Base-by-base conservation (phyloP, 2,888 invertebrate genomes). In the Tetrapedia diversipes region DNA sequence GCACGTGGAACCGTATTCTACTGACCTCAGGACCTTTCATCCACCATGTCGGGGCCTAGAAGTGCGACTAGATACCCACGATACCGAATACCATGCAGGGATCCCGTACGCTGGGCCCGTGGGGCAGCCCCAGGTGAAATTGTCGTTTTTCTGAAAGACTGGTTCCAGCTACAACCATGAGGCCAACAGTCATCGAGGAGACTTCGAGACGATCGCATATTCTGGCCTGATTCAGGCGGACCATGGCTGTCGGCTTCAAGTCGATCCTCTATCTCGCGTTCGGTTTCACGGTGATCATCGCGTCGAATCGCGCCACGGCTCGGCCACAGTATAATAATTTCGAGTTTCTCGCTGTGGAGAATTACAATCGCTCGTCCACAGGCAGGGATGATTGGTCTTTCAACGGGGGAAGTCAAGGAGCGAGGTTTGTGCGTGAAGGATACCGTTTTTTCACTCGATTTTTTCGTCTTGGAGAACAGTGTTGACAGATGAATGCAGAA, bases 171-270 rank as follows among this genome's bases (percentile, higher is more conserved):
- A 29, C 47, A 43, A 27, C 39, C 39, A 29, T n/a, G n/a, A 34
- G 78, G 71, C 72, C n/a, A n/a, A n/a, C 84, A 87, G 87, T 87
- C 70, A 81, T 64, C 76, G 65, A 70, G 60, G 54, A 79, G 79
- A 63, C 78, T 78, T 70, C 85, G 78, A 78, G 71, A 70, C 78
- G 84, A 27, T 67, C 80, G 68, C 61, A 74, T 32, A 72, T 80
- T 70, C 71, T 67, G 64, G 53, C 63, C 72, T 47, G 68, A 66
- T 73, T 63, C 67, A 69, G 74, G 81, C 82, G 68, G 64, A 80
- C 51, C 69, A 86, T 86, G 87, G 73, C 80, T 63, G 57, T 59
- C 43, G 73, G 59, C 64, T 53, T 65, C 37, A 41, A 51, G 22
- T 79, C 75, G 60, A 78, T 82, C 51, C 22, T 80, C 19, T 63